Evolutionary conservation across 1,140 invertebrate species (phyloP), one percentile per base, ranked within the genome.

Genomic region (Druon quercuslanigerum): DNA sequence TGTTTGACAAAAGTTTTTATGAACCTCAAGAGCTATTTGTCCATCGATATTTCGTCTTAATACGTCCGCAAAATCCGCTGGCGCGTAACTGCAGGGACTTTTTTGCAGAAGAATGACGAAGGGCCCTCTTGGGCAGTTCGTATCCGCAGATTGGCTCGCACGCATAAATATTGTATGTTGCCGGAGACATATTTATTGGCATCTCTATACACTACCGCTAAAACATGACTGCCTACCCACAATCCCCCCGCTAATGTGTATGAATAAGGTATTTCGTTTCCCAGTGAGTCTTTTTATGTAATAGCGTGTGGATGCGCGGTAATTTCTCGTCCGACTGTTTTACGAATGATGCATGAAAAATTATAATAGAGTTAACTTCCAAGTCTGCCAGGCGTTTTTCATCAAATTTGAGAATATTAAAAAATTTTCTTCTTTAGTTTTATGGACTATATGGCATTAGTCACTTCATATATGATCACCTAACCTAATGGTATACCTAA

Each of bases 161-260:
- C 81, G 74, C 88, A 90, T 90, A 88, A 89, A 90, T 90, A 90
- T 90, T 90, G 87, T 87, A 90, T 89, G 86, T 78, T 83, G 83
- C 33, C 83, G 71, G 57, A 79, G 88, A 89, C 86, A 90, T 90
- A 91, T 91, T 90, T 90, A 90, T 91, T 89, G 90, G 88, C 85
- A 85, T 87, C 85, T 87, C 84, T 88, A 83, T 86, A 87, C 84
- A 77, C 80, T 78, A 81, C 81, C 82, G 85, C 84, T 85, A 81
- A 85, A 84, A 83, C 87, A 86, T 87, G 77, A 85, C 79, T 82
- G 56, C 40, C 71, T 76, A 40, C 60, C 60, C 14, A 66, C 57
- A 60, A 25, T 60, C 57, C 20, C 9, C 19, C 60, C 50, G 20
- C 60, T 66, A 66, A 66, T 66, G 60, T 40, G 60, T 71, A 87